Evolutionary conservation across 2,113 vertebrate genomes (phyloP).

Genomic region (Orthonyx spaldingii): DNA sequence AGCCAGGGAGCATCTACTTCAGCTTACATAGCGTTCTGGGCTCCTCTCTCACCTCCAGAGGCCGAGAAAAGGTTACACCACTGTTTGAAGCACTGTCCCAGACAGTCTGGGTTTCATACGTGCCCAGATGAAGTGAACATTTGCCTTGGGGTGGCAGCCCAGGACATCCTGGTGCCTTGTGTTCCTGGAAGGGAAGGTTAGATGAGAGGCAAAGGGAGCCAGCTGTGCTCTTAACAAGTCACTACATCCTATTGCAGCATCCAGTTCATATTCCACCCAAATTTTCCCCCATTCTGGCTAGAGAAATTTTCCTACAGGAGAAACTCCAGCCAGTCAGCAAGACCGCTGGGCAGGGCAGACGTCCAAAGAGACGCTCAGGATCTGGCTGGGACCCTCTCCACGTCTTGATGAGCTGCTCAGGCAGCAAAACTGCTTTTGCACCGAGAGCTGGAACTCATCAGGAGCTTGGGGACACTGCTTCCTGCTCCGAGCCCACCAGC

Average conservation of each 20-base stretch:
- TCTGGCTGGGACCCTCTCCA: conserved; percentile 29
- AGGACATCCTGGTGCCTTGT: conserved; percentile 23
- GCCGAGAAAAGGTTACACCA: neutral
- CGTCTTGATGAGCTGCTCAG: conserved; percentile 15
- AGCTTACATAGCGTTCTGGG: neutral
- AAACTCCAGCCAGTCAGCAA: conserved; percentile 10
- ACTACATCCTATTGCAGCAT: conserved; percentile 38
- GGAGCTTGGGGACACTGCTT: neutral
- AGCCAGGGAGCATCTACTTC: conserved; percentile 4
- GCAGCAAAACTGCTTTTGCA: neutral
- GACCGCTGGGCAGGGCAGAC: conserved; percentile 34
- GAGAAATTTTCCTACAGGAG: conserved; percentile 54
- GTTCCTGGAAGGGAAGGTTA: conserved; percentile 52
- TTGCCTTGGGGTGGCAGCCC: conserved; percentile 25
- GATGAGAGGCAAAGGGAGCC: conserved; percentile 11
- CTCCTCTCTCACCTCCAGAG: neutral
- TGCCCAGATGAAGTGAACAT: neutral
- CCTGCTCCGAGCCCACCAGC: neutral
- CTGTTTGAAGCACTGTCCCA: neutral
- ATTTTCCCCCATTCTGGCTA: conserved; percentile 4
- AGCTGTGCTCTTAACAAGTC: conserved; percentile 22
- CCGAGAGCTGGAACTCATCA: neutral
- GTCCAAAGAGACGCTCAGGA: neutral
- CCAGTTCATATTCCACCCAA: conserved; percentile 30
- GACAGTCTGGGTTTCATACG: conserved; percentile 14